Evolutionary conservation across 2,888 invertebrate genomes (phyloP), one percentile per base, ranked within the genome.

Genomic region (Hanleya hanleyi): DNA sequence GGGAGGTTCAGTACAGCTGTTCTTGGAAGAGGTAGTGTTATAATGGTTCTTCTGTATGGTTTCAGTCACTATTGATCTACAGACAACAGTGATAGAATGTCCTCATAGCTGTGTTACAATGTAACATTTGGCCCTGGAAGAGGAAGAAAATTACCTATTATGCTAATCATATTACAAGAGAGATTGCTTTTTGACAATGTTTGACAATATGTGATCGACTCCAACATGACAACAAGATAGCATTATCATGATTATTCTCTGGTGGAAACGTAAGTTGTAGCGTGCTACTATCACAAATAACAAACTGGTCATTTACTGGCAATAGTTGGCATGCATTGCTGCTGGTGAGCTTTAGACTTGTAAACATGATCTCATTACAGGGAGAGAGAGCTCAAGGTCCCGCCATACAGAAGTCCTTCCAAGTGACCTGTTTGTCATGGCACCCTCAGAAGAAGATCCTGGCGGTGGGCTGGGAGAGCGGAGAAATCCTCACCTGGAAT

Each of bases 381-480:
- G 89, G 89, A 29, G 89, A 90, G 70, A 82, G 81, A 68, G 67
- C 87, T 38, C 76, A 78, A 26, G 85, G 87, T 74, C 82, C 84
- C 41, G 82, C 82, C 7, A 73, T 89, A 37, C 81, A 85, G 66
- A 81, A 86, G 69, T 81, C 85, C n/a, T 82, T 83, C 35, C 83
- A 84, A 50, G 87, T 86, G 0, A 82, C 86, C 1, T 78, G 81
- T n/a, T 73, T 88, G n/a, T 69, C 80, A 2, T 98, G 98, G 98
- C 98, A 98, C 91, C 97, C 98, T 0, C 94, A 94, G 67, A 93
- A 94, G 86, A 94, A 94, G 71, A 92, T 96, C 72, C 91, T 98
- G 68, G 95, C 95, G 1, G 95, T 95, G 51, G 97, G 96, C 4
- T 98, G 97, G 96, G 97, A 97, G 91, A 96, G 94, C 86, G 98